Percentiles rank a stretch among this genome's conserved stretches.
phyloP scores from a whole-genome alignment of 2,888 invertebrate species.

The Shargacucullia verbasci region DNA sequence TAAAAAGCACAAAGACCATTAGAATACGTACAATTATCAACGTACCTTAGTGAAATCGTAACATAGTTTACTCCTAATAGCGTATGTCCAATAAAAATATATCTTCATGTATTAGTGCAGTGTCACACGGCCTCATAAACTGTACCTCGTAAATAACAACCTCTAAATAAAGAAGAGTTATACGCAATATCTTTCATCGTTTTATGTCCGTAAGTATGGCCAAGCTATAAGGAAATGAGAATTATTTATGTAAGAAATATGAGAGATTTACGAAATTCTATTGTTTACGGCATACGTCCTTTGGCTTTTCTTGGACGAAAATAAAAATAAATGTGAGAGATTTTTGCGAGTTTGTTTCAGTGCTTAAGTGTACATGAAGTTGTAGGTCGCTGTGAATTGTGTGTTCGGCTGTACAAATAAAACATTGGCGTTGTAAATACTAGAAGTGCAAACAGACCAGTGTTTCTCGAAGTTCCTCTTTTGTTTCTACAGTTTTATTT shows the following conservation, averaged over 20 bases:
- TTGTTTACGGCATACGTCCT: background rate
- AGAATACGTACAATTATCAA: slow-evolving; percentile 3
- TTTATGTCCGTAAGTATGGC: slow-evolving; percentile 27
- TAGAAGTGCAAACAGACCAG: slow-evolving; percentile 25
- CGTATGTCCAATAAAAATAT: slow-evolving; percentile 34
- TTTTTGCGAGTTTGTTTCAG: slow-evolving; percentile 21
- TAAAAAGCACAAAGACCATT: slow-evolving; percentile 4
- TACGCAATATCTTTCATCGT: slow-evolving; percentile 38
- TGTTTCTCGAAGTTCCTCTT: slow-evolving; percentile 27
- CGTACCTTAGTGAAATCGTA: background rate
- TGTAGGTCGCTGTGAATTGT: slow-evolving; percentile 35
- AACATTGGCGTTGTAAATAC: slow-evolving; percentile 42
- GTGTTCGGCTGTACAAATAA: slow-evolving; percentile 44
- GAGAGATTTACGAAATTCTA: slow-evolving; percentile 10
- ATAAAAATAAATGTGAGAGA: background rate
- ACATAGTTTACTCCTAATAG: slow-evolving; percentile 15
- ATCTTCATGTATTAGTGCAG: slow-evolving; percentile 40
- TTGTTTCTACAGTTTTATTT: background rate
- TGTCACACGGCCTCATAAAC: slow-evolving; percentile 43
- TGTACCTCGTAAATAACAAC: slow-evolving; percentile 38
- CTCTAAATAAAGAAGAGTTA: slow-evolving; percentile 40
- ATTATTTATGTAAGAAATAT: slow-evolving; percentile 41
- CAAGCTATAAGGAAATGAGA: slow-evolving; percentile 37
- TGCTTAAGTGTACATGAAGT: slow-evolving; percentile 41
- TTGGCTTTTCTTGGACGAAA: background rate